These are phyloP conservation scores for Drosophila cardini DNA, from an alignment of 1,140 invertebrate genomes.

Conservation along the genomic window DNA sequence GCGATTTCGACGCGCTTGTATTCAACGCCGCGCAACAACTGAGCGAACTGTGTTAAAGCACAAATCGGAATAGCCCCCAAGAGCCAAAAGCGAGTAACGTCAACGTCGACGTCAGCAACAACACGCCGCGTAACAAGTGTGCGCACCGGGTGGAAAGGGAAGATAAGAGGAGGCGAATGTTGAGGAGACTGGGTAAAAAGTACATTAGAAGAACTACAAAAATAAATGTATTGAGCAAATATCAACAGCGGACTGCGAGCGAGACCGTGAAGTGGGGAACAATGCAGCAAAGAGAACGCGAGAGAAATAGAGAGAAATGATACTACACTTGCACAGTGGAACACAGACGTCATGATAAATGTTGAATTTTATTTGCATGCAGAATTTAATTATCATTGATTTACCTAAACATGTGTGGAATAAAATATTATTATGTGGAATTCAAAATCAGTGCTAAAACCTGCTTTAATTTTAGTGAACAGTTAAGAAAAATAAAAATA, in stretches of 20 bases:
- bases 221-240: conserved; percentile 81
- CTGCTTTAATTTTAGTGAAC: no score
- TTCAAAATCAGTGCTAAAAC: no score
- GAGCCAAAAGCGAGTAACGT: conserved; percentile 39
- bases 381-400: not conserved
- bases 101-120: conserved; percentile 45
- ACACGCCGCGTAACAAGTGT: conserved; percentile 72
- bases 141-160: conserved; percentile 27
- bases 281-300: conserved; percentile 28
- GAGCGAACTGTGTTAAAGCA: conserved; percentile 49
- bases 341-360: not conserved
- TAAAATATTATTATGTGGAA: no score
- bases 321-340: conserved; percentile 45
- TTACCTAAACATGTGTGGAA: no score
- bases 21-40: conserved; percentile 75
- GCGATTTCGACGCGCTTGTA: conserved; percentile 62
- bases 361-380: not conserved
- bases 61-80: conserved; percentile 59
- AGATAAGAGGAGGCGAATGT: not conserved
- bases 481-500: not conserved
- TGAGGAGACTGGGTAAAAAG: conserved; percentile 22
- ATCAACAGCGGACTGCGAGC: conserved; percentile 53
- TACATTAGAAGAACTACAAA: conserved; percentile 61
- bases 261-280: conserved; percentile 28
- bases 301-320: conserved; percentile 19